Evolutionary conservation across 2,888 invertebrate species (phyloP), one percentile per base, ranked within the genome.

Genomic region (Protodeltote pygarga): DNA sequence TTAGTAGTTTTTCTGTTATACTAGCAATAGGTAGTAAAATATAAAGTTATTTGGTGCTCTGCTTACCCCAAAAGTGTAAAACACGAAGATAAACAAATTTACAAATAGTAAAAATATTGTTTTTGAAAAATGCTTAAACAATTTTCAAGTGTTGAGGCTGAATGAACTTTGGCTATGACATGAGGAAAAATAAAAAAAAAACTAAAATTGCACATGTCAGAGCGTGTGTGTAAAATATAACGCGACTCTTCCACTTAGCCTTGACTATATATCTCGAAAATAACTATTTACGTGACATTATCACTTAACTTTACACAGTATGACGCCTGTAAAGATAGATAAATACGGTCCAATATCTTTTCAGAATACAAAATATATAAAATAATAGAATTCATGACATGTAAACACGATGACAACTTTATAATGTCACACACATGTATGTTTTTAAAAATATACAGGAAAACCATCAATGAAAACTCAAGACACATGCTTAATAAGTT

Each of bases 391-490:
- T 57, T 45, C 16, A 41, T 64, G 63, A 65, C 65, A 71, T 62
- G 69, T 71, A 72, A 71, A 57, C 62, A 65, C 37, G 50, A 54
- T 77, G 75, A 71, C 69, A 73, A 55, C 38, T 44, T 29, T 39
- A 47, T 28, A 45, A 49, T 69, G 58, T 63, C 59, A 60, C 58
- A 60, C 58, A 47, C 34, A 54, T 40, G 39, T 44, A 48, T 50
- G 53, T 63, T 52, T 60, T 62, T 38, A 52, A 46, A 61, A 55
- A 45, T 57, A 51, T 50, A 55, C 31, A 29, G 50, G 49, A 46
- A 62, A 66, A 62, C 62, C 70, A 69, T 79, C 73, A 77, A 74
- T 76, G 67, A 75, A 79, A 79, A 74, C 61, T 51, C 45, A 44
- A 32, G 28, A 20, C 48, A 67, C 62, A 50, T 51, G 40, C 32